Evolutionary conservation across 2,113 vertebrate genomes (phyloP), one percentile per base, ranked within the genome.

Genomic region (Dasyprocta punctata): DNA sequence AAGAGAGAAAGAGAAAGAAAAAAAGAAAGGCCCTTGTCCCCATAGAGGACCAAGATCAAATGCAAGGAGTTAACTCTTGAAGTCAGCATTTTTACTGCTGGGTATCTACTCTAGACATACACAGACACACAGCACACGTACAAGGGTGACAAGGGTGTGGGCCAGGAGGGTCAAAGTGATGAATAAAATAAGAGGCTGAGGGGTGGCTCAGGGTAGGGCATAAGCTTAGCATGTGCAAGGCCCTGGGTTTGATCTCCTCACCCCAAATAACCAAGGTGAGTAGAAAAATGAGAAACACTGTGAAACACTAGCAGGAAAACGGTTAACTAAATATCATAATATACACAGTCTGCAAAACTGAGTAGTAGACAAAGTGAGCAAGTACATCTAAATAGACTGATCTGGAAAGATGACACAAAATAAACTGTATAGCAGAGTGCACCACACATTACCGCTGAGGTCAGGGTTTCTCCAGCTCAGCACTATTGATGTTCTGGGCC

Each of bases 371-470:
- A 36, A 65, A 86, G 38, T 2, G 22, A 63, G 47, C 3, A 52
- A 60, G 47, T 13, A 58, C 58, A 30, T 61, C 54, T 71, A 8
- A 44, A 69, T 3, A 88, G 38, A 58, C n/a, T 16, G 16, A 38
- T 10, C 63, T 11, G 30, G n/a, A 52, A 63, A 82, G 44, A 49
- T 12, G 69, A 52, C 44, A 86, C 24, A 16, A 90, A 81, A 17
- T 9, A 24, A 77, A 60, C 1, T 1, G 0, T 67, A 11, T 19
- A 26, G 56, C 63, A 22, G 47, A 22, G 20, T 22, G 30, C 2
- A 22, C 36, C 22, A 20, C 0, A 14, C 30, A 4, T 0, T 3
- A 3, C 10, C 52, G 47, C 47, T 19, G 3, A 63, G 71, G 20
- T 67, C 38, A 4, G 41, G 38, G 56, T 44, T 52, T 69, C 63